These are phyloP conservation scores for Megalops atlanticus DNA, from an alignment of 2,113 vertebrate species.

Conservation along the genomic window DNA sequence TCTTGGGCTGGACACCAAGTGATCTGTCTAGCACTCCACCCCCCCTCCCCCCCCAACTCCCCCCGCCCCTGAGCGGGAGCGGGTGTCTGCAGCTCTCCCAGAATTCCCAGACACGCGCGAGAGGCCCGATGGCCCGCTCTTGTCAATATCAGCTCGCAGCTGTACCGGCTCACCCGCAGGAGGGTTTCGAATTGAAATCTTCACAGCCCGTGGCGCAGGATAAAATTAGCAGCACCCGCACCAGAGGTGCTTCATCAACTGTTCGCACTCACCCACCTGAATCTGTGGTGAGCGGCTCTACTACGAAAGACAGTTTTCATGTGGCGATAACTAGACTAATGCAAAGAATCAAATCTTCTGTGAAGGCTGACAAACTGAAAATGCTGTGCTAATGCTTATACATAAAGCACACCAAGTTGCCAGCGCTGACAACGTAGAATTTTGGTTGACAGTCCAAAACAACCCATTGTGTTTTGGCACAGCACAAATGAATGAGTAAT, in stretches of 20 bases:
- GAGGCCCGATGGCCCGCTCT: neutral
- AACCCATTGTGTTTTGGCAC: neutral
- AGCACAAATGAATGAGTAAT: neutral
- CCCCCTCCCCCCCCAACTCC: neutral
- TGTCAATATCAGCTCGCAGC: neutral
- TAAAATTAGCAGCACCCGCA: conserved; percentile 3
- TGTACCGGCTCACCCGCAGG: neutral
- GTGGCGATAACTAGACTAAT: neutral
- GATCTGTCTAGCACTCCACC: neutral
- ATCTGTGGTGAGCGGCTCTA: neutral
- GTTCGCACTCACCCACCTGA: neutral
- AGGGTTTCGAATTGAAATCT: neutral
- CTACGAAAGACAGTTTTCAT: neutral
- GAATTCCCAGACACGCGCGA: too few relatives aligned
- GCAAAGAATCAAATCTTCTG: neutral
- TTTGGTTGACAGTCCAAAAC: neutral
- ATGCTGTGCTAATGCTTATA: neutral
- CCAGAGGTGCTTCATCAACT: neutral
- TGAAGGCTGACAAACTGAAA: neutral
- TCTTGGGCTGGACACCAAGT: neutral
- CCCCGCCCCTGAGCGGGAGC: too few relatives aligned
- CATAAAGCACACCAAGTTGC: neutral
- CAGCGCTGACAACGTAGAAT: neutral
- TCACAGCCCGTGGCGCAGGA: neutral
- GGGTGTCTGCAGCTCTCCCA: too few relatives aligned